These are phyloP conservation scores for Rhynchopsitta pachyrhyncha DNA, from an alignment of 2,113 vertebrate genomes.

Conservation along the genomic window DNA sequence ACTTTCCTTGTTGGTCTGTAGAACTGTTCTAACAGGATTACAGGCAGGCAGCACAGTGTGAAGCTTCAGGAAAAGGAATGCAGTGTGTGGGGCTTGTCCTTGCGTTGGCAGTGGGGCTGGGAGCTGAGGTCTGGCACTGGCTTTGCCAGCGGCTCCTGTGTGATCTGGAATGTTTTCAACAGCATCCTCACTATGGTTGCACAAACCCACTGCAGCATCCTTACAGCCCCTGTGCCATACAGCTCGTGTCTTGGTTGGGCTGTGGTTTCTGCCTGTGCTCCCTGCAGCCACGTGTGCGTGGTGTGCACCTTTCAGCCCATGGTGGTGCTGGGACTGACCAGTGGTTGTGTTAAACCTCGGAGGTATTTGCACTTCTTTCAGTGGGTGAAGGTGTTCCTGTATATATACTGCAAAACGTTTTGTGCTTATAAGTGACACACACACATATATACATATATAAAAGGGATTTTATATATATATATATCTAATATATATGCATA, in stretches of 20 bases:
- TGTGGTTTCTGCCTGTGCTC: background rate
- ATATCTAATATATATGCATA: background rate
- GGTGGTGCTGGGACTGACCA: accelerated
- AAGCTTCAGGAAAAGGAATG: background rate
- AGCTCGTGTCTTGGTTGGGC: background rate
- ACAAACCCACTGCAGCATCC: background rate
- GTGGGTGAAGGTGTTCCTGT: background rate
- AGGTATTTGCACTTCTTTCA: background rate
- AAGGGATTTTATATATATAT: background rate
- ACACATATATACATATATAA: background rate
- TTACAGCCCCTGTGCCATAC: accelerated
- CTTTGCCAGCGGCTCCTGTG: accelerated
- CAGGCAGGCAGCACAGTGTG: background rate
- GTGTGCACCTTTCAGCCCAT: accelerated
- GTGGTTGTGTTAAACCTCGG: accelerated
- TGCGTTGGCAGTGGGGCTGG: accelerated
- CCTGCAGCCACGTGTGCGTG: accelerated
- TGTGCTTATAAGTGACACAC: background rate
- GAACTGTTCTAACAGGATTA: background rate
- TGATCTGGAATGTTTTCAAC: background rate
- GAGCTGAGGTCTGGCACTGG: background rate
- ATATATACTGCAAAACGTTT: background rate
- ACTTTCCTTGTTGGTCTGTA: background rate
- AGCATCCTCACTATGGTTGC: accelerated
- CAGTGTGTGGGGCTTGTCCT: background rate